Evolutionary conservation across 1,140 invertebrate species (phyloP).

Genomic region (Steinernema khuongi): DNA sequence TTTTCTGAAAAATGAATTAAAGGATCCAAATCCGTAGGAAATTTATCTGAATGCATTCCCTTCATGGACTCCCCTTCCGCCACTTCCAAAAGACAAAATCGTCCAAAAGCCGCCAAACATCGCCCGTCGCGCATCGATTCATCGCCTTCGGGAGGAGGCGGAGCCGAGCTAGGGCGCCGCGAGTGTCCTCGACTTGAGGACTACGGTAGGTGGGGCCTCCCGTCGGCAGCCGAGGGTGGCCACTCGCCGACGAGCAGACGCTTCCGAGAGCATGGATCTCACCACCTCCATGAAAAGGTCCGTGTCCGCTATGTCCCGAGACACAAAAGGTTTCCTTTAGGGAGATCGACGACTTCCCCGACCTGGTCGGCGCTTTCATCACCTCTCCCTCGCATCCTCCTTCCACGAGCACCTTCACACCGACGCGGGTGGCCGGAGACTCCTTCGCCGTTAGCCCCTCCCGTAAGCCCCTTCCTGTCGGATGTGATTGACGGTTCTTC

Average conservation of each 20-base stretch:
- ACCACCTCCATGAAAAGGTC: neutral
- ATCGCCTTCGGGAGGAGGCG: neutral
- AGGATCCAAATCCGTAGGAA: no score
- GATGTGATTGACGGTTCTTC: neutral
- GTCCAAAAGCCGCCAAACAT: neutral
- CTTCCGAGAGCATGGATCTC: neutral
- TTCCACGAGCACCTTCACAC: conserved; percentile 3
- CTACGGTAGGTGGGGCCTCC: neutral
- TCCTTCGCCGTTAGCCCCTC: neutral
- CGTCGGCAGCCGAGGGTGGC: neutral
- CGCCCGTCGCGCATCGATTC: neutral
- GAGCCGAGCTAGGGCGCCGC: neutral
- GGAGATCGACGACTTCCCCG: conserved; percentile 5
- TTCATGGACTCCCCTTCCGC: no score
- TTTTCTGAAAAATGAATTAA: no score
- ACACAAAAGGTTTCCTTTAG: neutral
- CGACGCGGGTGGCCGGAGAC: neutral
- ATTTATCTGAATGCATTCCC: no score
- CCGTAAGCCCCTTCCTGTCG: neutral
- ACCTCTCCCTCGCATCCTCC: neutral
- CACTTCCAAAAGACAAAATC: neutral
- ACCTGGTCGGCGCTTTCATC: conserved; percentile 3
- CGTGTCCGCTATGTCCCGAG: neutral
- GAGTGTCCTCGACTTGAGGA: neutral
- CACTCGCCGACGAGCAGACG: neutral